Conservation (phyloP, 2,888 invertebrate species). For the Hoplodrina blanda region DNA sequence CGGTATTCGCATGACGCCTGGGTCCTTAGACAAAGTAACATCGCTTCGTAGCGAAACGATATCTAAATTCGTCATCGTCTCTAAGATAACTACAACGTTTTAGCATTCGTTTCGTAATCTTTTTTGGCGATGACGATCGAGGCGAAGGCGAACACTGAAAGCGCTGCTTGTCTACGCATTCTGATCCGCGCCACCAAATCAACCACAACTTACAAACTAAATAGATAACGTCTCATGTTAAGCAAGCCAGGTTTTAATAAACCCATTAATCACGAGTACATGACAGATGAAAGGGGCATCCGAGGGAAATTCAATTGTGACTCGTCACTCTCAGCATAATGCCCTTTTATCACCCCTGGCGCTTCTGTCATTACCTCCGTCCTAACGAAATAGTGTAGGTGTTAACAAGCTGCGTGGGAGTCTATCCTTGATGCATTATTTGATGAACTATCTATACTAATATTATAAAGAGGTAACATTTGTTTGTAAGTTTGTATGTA, state of each 20-base stretch:
- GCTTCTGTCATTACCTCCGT: neutral
- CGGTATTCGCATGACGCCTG: too few species aligned
- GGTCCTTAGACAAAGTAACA: too few species aligned
- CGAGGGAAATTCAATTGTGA: neutral
- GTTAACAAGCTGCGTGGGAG: constrained; percentile 7
- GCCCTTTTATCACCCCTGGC: neutral
- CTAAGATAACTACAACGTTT: too few species aligned
- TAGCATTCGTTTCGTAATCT: too few species aligned
- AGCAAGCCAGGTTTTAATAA: neutral
- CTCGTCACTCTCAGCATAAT: neutral
- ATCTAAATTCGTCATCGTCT: too few species aligned
- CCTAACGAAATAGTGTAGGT: neutral
- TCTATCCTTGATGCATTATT: neutral
- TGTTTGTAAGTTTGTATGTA: neutral
- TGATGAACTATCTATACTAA: neutral
- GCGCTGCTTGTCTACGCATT: too few species aligned
- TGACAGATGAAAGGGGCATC: neutral
- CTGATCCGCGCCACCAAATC: too few species aligned
- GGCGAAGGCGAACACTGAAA: too few species aligned
- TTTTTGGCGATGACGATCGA: too few species aligned
- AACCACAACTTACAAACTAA: neutral
- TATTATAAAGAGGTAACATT: neutral
- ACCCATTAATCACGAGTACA: neutral
- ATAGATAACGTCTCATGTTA: neutral
- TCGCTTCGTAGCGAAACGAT: too few species aligned